A percentile compares a stretch with the other conserved stretches of the same genome.
Evolutionary conservation across 2,888 invertebrate species (phyloP).

Genomic region (Drosophila pseudotakahashii): DNA sequence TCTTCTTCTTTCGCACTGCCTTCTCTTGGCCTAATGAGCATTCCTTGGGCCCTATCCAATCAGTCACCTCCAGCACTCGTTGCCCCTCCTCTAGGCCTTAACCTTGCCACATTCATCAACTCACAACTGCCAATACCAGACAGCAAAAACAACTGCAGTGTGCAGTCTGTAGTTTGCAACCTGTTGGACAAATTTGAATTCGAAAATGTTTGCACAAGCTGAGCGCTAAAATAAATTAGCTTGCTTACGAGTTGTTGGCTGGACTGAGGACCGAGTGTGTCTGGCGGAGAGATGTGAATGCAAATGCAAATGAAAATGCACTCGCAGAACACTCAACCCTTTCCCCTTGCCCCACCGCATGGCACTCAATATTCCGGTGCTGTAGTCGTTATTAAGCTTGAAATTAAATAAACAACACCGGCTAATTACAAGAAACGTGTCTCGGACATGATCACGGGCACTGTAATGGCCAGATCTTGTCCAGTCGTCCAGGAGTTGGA

Average conservation of each 20-base stretch:
- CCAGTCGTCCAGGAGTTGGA: slow-evolving; percentile 5
- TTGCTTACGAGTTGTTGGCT: slow-evolving; percentile 26
- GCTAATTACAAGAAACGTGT: slow-evolving; percentile 60
- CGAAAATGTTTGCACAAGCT: slow-evolving; percentile 57
- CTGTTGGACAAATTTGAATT: slow-evolving; percentile 53
- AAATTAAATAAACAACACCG: slow-evolving; percentile 64
- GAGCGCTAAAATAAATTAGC: slow-evolving; percentile 53
- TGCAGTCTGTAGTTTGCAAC: slow-evolving; percentile 24
- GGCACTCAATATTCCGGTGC: slow-evolving; percentile 21
- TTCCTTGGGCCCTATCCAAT: background rate
- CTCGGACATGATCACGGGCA: slow-evolving; percentile 32
- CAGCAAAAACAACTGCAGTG: slow-evolving; percentile 18
- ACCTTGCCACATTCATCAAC: slow-evolving; percentile 43
- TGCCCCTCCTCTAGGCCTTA: slow-evolving; percentile 9
- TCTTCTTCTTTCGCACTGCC: background rate
- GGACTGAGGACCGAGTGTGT: background rate
- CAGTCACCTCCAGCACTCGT: background rate
- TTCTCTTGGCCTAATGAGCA: background rate
- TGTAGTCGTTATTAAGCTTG: slow-evolving; percentile 46
- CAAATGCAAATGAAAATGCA: slow-evolving; percentile 45
- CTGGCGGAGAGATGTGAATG: slow-evolving; percentile 26
- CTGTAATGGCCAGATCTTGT: background rate
- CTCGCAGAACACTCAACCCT: slow-evolving; percentile 8
- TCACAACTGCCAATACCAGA: slow-evolving; percentile 14
- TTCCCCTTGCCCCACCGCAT: background rate